Evolutionary conservation across 2,888 invertebrate genomes (phyloP).

Genomic region (Boloria selene): DNA sequence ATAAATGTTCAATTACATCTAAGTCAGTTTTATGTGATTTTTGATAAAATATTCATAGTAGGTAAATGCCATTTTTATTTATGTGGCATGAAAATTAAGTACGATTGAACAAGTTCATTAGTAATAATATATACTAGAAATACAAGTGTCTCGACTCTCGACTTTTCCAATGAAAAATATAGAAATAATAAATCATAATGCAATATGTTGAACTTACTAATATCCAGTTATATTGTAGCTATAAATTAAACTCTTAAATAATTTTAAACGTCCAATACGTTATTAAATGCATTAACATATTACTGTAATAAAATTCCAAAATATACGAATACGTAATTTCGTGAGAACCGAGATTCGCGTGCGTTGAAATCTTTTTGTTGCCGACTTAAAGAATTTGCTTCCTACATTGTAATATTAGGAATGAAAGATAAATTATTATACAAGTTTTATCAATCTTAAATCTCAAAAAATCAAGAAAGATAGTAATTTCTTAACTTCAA

Average conservation of each 20-base stretch:
- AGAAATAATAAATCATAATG: no score
- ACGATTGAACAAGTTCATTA: background rate
- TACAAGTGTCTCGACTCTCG: background rate
- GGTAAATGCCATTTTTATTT: no score
- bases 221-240: background rate
- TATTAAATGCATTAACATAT: slow-evolving; percentile 15
- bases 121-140: background rate
- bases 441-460: no score
- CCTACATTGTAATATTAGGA: no score
- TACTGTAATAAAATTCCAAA: slow-evolving; percentile 9
- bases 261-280: slow-evolving; percentile 5
- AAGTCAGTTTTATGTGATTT: no score
- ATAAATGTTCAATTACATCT: no score
- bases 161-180: background rate
- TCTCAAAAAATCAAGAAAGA: no score
- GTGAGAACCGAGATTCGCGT: slow-evolving; percentile 16
- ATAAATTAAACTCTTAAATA: slow-evolving; percentile 5
- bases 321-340: slow-evolving; percentile 9
- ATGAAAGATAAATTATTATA: no score
- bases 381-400: background rate
- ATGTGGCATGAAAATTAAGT: no score
- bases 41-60: no score
- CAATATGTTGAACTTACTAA: no score
- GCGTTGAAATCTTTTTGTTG: slow-evolving; percentile 29
- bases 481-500: no score